Conservation (phyloP, 2,113 vertebrate genomes). For the Myrmecobius fasciatus region DNA sequence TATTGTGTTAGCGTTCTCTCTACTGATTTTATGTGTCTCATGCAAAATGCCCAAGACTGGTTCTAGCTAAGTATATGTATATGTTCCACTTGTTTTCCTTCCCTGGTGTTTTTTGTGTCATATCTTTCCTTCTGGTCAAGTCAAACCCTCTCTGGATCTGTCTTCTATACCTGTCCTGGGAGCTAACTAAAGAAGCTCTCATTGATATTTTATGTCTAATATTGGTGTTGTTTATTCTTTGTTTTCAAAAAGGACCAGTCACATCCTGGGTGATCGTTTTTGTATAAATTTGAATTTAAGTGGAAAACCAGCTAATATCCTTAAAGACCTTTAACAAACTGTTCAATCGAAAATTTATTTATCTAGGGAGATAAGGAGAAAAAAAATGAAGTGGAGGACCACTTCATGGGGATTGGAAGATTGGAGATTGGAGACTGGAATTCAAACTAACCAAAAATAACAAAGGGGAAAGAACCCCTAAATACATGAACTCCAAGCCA, state of each 20-base stretch:
- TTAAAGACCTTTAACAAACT: not conserved
- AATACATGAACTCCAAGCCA: not conserved
- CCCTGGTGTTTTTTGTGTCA: not conserved
- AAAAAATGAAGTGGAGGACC: conserved; percentile 4
- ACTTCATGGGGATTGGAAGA: not conserved
- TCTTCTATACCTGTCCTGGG: conserved; percentile 23
- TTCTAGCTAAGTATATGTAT: not conserved
- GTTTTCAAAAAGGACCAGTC: conserved; percentile 19
- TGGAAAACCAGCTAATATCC: not conserved
- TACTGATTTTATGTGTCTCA: not conserved
- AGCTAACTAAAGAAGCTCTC: not conserved
- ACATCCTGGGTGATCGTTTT: not conserved
- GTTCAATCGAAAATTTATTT: not conserved
- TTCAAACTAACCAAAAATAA: conserved; percentile 9
- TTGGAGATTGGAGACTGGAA: not conserved
- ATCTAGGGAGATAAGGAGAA: not conserved
- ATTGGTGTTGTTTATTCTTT: not conserved
- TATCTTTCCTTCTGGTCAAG: not conserved
- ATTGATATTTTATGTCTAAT: not conserved
- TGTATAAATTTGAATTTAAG: not conserved
- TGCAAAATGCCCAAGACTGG: not conserved
- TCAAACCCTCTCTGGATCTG: not conserved
- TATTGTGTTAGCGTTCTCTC: not conserved
- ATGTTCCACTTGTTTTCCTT: not conserved
- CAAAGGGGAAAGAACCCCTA: conserved; percentile 41